A percentile compares a stretch with the other conserved stretches of the same genome.
phyloP scores from a whole-genome alignment of 2,797 vertebrate species.

The Cuniculus paca region DNA sequence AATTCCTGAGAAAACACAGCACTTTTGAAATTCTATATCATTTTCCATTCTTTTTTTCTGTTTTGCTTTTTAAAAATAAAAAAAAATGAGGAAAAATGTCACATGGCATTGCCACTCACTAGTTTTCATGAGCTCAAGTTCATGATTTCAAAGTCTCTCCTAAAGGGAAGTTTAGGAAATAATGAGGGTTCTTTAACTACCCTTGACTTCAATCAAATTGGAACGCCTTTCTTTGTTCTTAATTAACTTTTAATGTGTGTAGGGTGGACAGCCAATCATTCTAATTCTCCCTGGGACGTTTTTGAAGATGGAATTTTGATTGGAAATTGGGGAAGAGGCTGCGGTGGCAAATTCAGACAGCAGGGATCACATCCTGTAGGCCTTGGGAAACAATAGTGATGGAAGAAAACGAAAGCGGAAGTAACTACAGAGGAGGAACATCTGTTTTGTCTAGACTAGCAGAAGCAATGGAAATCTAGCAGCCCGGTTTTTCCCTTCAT shows the following conservation, averaged over 20 bases:
- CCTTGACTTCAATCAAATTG: background rate
- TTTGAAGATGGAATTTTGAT: background rate
- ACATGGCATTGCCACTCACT: background rate
- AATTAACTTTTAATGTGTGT: conserved; percentile 37
- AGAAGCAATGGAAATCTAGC: background rate
- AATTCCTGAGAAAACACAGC: background rate
- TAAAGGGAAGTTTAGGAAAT: background rate
- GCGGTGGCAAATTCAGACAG: background rate
- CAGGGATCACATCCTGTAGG: background rate
- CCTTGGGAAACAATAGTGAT: background rate
- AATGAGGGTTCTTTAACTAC: conserved; percentile 6
- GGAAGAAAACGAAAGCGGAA: background rate
- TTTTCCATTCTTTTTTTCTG: too few relatives aligned
- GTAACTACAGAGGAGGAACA: background rate
- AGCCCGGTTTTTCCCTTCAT: background rate
- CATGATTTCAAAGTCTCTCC: background rate
- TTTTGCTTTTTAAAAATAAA: too few relatives aligned
- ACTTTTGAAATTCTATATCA: too few relatives aligned
- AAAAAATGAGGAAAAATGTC: too few relatives aligned
- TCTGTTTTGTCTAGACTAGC: background rate
- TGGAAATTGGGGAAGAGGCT: background rate
- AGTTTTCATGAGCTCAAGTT: background rate
- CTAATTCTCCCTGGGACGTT: background rate
- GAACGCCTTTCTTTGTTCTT: background rate
- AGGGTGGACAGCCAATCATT: background rate